Conservation (phyloP, 2,797 vertebrate genomes). For the Enteromius paludinosus region DNA sequence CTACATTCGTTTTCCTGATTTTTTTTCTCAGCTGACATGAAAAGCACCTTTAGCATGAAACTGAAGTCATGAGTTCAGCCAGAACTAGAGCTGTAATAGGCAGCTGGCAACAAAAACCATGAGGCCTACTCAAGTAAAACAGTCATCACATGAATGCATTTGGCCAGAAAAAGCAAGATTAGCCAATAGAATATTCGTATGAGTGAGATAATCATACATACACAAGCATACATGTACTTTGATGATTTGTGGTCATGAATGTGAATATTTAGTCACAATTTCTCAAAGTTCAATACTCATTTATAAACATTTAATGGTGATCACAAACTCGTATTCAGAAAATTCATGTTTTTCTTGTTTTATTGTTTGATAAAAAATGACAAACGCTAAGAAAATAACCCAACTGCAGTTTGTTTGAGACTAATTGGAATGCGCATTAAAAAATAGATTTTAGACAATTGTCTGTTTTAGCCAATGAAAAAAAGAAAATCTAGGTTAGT, state of each 20-base stretch:
- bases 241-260: conserved; percentile 5
- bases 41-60: conserved; percentile 33
- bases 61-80: conserved; percentile 24
- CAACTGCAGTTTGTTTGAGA: background rate
- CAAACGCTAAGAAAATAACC: background rate
- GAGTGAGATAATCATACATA: conserved; percentile 8
- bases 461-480: background rate
- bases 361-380: too few relatives aligned
- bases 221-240: background rate
- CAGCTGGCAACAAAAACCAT: conserved; percentile 14
- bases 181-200: background rate
- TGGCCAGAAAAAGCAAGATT: conserved; percentile 4
- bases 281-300: background rate
- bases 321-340: background rate
- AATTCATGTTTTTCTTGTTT: too few relatives aligned
- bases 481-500: background rate
- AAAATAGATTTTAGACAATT: background rate
- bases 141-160: conserved; percentile 20
- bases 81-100: conserved; percentile 11
- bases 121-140: conserved; percentile 8
- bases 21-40: conserved; percentile 38
- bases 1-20: conserved; percentile 4
- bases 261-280: background rate
- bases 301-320: background rate
- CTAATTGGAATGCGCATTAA: background rate